phyloP scores from a whole-genome alignment of 2,888 invertebrate genomes.

The Julus scandinavius region DNA sequence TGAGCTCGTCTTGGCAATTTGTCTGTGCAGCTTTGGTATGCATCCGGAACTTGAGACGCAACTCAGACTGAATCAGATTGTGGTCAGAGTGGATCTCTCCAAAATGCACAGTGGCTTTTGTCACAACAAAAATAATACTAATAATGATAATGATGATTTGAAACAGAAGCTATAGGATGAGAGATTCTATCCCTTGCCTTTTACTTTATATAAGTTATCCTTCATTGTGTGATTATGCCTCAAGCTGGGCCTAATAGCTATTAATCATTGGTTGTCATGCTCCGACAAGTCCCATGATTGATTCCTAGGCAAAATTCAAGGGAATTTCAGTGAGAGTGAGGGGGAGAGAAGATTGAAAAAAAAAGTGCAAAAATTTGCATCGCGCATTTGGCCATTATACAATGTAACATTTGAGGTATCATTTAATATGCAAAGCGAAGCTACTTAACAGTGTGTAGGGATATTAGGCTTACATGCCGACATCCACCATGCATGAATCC shows the following conservation, averaged over 20 bases:
- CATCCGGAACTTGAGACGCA: no score
- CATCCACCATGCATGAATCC: slow-evolving; percentile 35
- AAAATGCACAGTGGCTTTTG: background rate
- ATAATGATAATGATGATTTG: slow-evolving; percentile 31
- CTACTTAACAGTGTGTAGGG: slow-evolving; percentile 39
- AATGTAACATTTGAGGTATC: slow-evolving; percentile 27
- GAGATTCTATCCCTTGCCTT: slow-evolving; percentile 16
- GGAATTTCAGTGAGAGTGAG: slow-evolving; percentile 9
- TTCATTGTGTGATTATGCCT: slow-evolving; percentile 46
- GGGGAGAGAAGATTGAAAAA: background rate
- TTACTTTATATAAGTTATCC: background rate
- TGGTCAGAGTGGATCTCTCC: background rate
- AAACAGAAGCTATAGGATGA: background rate
- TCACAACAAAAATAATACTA: slow-evolving; percentile 7
- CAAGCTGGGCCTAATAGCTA: slow-evolving; percentile 49
- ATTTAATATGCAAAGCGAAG: slow-evolving; percentile 42
- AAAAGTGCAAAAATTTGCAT: slow-evolving; percentile 39
- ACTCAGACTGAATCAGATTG: no score
- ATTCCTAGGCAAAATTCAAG: background rate
- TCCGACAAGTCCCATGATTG: slow-evolving; percentile 46
- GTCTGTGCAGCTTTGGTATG: no score
- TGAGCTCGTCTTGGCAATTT: no score
- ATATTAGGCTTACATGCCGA: slow-evolving; percentile 39
- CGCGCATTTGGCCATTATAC: slow-evolving; percentile 30
- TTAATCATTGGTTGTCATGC: slow-evolving; percentile 52